Base-by-base conservation (phyloP, 1,140 invertebrate genomes). In the Trichonephila inaurata region DNA sequence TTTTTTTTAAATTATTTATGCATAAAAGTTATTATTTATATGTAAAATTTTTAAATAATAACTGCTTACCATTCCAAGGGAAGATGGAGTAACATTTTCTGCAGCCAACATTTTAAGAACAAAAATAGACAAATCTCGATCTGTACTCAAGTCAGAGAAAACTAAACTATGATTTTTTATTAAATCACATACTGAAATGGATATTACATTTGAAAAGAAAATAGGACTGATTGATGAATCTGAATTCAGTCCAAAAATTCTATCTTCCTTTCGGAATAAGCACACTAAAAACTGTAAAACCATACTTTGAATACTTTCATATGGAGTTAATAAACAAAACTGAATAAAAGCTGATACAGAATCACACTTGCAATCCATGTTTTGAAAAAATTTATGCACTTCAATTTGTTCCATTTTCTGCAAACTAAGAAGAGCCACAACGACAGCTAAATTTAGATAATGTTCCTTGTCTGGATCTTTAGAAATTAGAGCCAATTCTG, bases 271-370 rank as follows among this genome's bases (percentile, higher is more conserved):
- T n/a, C 40, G 62, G 58, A 90, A 61, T 82, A 91, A n/a, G 24
- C 18, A 62, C 10, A 82, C 28, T 24, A 91, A 82, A 64, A 61
- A 28, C n/a, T 91, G 69, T 16, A 91, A 21, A 33, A 69, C 40
- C 7, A 69, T 82, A 19, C 44, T 28, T 21, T 61, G 64, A 62
- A 91, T 72, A 28, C 44, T 61, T 91, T 91, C 77, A 82, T 91
- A 28, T 12, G 69, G 51, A 14, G 10, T 40, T 28, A 14, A 4
- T 3, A 91, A 72, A 40, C 64, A 64, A 16, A 61, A 21, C 40
- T 58, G 28, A 10, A 81, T 21, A 33, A 91, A 44, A 14, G 24
- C 28, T 82, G 33, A 4, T 33, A 40, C 28, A n/a, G 1, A 51
- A 33, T 72, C 64, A 12, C 58, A n/a, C 12, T n/a, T 21, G 33